Evolutionary conservation across 2,888 invertebrate species (phyloP).

Genomic region (Cerceris rybyensis): DNA sequence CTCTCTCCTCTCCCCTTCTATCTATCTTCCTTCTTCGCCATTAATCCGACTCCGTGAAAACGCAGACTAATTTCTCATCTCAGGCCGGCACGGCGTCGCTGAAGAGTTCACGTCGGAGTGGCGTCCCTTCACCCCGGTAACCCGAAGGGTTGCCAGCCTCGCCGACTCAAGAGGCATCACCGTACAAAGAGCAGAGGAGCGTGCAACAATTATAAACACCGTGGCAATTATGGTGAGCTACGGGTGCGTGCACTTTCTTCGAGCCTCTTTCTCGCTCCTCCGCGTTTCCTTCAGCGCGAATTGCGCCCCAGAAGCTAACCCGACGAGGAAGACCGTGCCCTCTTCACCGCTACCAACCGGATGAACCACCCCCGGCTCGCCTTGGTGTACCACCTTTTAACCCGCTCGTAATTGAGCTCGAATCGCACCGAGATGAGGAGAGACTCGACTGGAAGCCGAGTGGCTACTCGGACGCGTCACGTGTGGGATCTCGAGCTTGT

Average conservation of each 20-base stretch:
- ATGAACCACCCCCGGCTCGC: constrained; percentile 39
- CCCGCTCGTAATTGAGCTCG: constrained; percentile 61
- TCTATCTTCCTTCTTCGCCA: constrained; percentile 24
- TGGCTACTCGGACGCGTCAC: constrained; percentile 63
- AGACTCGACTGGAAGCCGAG: constrained; percentile 57
- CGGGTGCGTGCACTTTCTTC: constrained; percentile 63
- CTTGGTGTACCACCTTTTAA: constrained; percentile 56
- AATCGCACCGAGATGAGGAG: constrained; percentile 53
- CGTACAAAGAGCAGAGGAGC: constrained; percentile 59
- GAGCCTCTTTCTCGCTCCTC: constrained; percentile 25
- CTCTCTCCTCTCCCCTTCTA: background rate
- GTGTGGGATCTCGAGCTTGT: constrained; percentile 62
- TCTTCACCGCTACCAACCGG: constrained; percentile 54
- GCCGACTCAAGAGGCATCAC: constrained; percentile 40
- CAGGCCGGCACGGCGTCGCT: constrained; percentile 44
- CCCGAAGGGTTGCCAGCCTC: constrained; percentile 44
- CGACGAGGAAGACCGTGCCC: constrained; percentile 52
- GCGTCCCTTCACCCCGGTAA: constrained; percentile 29
- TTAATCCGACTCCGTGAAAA: constrained; percentile 51
- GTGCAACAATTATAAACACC: constrained; percentile 76
- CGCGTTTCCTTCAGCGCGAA: constrained; percentile 37
- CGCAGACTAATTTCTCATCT: constrained; percentile 71
- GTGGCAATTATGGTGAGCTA: constrained; percentile 69
- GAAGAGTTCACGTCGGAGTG: constrained; percentile 61
- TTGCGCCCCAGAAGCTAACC: constrained; percentile 30